Evolutionary conservation across 2,113 vertebrate species (phyloP).

Genomic region (Psephotus haematonotus): DNA sequence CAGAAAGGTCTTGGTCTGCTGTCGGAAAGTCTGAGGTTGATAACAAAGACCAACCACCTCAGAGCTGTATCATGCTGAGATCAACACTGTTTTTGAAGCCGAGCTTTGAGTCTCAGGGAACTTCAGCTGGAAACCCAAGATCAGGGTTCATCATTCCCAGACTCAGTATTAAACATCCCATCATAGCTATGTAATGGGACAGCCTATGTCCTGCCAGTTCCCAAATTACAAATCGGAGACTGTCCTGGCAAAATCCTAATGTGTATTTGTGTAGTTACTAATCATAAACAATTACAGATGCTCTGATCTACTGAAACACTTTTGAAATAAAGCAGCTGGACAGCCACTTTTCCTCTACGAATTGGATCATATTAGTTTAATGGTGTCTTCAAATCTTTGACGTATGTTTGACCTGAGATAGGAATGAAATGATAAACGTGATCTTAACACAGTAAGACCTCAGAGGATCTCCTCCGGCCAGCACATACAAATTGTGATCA

Average conservation of each 20-base stretch:
- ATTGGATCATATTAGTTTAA: not conserved
- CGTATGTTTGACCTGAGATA: not conserved
- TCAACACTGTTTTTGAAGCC: not conserved
- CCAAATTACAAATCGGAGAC: not conserved
- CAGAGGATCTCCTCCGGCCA: not conserved
- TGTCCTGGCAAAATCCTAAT: not conserved
- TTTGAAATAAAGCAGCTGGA: not conserved
- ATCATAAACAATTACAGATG: not conserved
- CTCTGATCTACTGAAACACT: not conserved
- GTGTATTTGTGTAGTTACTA: not conserved
- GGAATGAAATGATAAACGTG: not conserved
- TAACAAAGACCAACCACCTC: not conserved
- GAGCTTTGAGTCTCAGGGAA: not conserved
- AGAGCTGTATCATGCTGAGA: not conserved
- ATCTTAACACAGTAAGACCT: not conserved
- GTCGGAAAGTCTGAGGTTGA: not conserved
- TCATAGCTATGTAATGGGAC: accelerated
- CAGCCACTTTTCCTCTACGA: not conserved
- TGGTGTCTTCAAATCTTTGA: not conserved
- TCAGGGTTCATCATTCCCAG: not conserved
- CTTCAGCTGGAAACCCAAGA: not conserved
- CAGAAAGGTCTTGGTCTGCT: not conserved
- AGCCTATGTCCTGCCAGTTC: not conserved
- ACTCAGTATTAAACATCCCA: not conserved
- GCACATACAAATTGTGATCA: not conserved